Conservation (phyloP, 2,888 invertebrate species). For the Trachelus tabidus region DNA sequence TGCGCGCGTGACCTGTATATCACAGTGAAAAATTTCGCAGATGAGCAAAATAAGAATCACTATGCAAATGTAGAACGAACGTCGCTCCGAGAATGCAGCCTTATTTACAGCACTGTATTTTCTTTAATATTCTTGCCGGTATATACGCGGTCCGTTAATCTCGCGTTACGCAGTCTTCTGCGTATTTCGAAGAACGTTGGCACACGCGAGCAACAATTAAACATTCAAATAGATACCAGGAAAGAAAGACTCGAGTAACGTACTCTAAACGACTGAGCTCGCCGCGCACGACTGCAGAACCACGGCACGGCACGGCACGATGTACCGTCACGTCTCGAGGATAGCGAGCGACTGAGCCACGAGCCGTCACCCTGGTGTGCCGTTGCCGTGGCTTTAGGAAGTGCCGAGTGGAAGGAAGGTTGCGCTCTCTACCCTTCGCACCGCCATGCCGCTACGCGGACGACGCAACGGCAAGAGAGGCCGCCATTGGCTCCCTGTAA, state of each 20-base stretch:
- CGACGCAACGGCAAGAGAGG: constrained; percentile 35
- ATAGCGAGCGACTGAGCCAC: constrained; percentile 58
- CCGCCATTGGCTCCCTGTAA: constrained; percentile 33
- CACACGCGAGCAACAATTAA: not conserved
- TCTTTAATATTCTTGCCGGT: not conserved
- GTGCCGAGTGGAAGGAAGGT: constrained; percentile 42
- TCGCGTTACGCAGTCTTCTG: not conserved
- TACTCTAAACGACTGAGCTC: constrained; percentile 22
- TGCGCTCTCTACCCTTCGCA: constrained; percentile 28
- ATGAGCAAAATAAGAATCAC: not conserved
- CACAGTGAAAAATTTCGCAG: not conserved
- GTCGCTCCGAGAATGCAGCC: not conserved
- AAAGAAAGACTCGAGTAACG: constrained; percentile 19
- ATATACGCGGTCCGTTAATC: not conserved
- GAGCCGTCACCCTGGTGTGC: constrained; percentile 30
- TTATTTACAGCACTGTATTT: not conserved
- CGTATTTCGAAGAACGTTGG: not conserved
- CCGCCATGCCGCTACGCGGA: constrained; percentile 4
- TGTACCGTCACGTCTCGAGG: constrained; percentile 46
- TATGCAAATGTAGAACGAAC: not conserved
- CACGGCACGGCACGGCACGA: constrained; percentile 28
- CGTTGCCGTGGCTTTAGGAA: constrained; percentile 39
- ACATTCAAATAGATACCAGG: not conserved
- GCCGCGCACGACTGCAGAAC: constrained; percentile 14
- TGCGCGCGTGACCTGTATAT: not conserved